Percentiles rank a stretch among this genome's conserved stretches.
These are phyloP conservation scores for Drosophila varians DNA, from an alignment of 1,140 invertebrate genomes.

Conservation along the genomic window DNA sequence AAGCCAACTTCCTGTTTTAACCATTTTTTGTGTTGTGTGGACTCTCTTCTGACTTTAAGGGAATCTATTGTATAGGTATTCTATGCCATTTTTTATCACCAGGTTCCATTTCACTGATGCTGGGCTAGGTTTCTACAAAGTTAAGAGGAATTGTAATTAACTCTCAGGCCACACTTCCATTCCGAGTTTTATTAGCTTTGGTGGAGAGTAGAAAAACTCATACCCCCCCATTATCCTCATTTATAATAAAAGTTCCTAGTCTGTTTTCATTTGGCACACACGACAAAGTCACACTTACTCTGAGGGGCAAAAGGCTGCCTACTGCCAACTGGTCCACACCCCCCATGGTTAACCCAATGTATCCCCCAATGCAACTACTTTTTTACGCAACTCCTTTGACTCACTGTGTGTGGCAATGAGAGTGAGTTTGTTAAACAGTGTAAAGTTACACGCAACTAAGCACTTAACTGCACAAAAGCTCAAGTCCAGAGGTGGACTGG, in stretches of 20 bases:
- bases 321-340: slow-evolving; percentile 5
- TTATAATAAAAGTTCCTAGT: no score
- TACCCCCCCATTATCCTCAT: no score
- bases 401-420: slow-evolving; percentile 37
- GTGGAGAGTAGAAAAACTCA: not conserved
- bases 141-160: slow-evolving; percentile 69
- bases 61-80: slow-evolving; percentile 9
- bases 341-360: not conserved
- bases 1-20: slow-evolving; percentile 22
- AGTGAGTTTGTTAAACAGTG: slow-evolving; percentile 77
- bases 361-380: not conserved
- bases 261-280: slow-evolving; percentile 64
- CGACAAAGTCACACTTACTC: slow-evolving; percentile 42
- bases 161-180: slow-evolving; percentile 13
- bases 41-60: no score
- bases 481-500: slow-evolving; percentile 1
- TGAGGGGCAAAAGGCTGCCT: slow-evolving; percentile 12
- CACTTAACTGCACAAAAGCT: slow-evolving; percentile 79
- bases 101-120: slow-evolving; percentile 31
- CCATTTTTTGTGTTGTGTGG: not conserved
- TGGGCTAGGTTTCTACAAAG: slow-evolving; percentile 47
- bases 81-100: slow-evolving; percentile 3
- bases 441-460: slow-evolving; percentile 80
- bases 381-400: slow-evolving; percentile 33
- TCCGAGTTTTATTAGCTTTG: slow-evolving; percentile 11